Evolutionary conservation across 1,140 invertebrate species (phyloP).

Genomic region (Prorops nasuta): DNA sequence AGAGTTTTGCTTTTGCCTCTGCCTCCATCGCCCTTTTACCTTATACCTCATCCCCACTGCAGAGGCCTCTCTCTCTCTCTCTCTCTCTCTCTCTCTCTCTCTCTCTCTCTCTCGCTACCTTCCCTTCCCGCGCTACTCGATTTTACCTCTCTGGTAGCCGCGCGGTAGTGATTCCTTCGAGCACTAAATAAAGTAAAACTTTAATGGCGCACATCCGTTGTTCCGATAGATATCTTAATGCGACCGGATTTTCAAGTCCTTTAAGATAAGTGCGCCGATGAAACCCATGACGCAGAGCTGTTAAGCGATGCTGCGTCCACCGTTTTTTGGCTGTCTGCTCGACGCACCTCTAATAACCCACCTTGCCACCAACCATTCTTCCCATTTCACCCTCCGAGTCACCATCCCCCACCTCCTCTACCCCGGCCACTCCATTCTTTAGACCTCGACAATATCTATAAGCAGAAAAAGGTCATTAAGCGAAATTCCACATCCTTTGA

Average conservation of each 20-base stretch:
- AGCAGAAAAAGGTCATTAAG: constrained; percentile 27
- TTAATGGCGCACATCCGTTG: constrained; percentile 56
- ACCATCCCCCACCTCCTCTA: too few species aligned
- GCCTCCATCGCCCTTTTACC: too few species aligned
- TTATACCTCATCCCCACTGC: background rate
- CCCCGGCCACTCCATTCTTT: too few species aligned
- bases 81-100: background rate
- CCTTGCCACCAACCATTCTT: too few species aligned
- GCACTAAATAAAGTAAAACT: constrained; percentile 54
- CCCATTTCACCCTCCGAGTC: too few species aligned
- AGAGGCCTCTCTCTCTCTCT: background rate
- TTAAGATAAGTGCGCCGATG: constrained; percentile 35
- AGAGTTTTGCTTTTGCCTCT: too few species aligned
- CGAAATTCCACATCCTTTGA: constrained; percentile 20
- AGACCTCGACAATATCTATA: constrained; percentile 33
- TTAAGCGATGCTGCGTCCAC: constrained; percentile 17
- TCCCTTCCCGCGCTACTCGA: background rate
- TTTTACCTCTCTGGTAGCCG: background rate
- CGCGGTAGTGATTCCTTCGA: constrained; percentile 17
- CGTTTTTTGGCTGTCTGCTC: constrained; percentile 22
- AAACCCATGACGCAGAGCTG: constrained; percentile 24
- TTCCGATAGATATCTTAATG: constrained; percentile 58
- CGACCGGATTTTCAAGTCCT: constrained; percentile 56
- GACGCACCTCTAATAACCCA: constrained; percentile 23
- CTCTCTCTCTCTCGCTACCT: too few species aligned